Percentiles rank a stretch among this genome's conserved stretches.
phyloP scores from a whole-genome alignment of 2,888 invertebrate genomes.

The Harpagoxenus sublaevis region DNA sequence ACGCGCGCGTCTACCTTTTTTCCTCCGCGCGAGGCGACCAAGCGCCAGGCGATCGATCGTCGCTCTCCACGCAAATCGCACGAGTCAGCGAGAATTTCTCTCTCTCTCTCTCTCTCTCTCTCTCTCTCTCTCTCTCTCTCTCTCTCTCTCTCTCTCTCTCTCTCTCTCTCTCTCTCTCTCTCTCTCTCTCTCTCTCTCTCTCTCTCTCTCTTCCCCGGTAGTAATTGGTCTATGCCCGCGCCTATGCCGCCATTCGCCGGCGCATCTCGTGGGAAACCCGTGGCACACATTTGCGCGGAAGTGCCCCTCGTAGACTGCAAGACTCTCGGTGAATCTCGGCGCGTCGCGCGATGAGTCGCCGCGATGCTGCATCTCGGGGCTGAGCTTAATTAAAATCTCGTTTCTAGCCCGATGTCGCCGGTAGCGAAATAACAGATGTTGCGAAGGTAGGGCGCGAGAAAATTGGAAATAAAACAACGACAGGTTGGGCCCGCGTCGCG shows the following conservation, averaged over 20 bases:
- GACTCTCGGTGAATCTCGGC: slow-evolving; percentile 62
- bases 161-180: neutral
- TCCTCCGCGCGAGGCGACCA: slow-evolving; percentile 24
- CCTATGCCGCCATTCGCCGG: slow-evolving; percentile 75
- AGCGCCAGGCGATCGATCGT: slow-evolving; percentile 52
- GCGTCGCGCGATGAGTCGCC: slow-evolving; percentile 60
- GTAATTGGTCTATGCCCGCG: slow-evolving; percentile 77
- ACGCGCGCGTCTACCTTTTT: neutral
- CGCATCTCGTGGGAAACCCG: slow-evolving; percentile 81
- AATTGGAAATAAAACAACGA: neutral
- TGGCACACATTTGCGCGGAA: slow-evolving; percentile 81
- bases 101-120: neutral
- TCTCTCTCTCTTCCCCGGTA: slow-evolving; percentile 42
- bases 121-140: slow-evolving; percentile 1
- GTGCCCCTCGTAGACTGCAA: slow-evolving; percentile 65
- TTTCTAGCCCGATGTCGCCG: slow-evolving; percentile 27
- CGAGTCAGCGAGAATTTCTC: slow-evolving; percentile 65
- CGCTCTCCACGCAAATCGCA: slow-evolving; percentile 67
- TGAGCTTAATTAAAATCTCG: slow-evolving; percentile 45
- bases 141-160: neutral
- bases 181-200: neutral
- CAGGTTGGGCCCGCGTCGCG: neutral
- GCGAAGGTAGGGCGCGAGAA: slow-evolving; percentile 24
- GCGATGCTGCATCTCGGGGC: slow-evolving; percentile 56
- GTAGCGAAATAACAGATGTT: slow-evolving; percentile 33